Evolutionary conservation across 2,797 vertebrate genomes (phyloP).

Genomic region (Anableps anableps): DNA sequence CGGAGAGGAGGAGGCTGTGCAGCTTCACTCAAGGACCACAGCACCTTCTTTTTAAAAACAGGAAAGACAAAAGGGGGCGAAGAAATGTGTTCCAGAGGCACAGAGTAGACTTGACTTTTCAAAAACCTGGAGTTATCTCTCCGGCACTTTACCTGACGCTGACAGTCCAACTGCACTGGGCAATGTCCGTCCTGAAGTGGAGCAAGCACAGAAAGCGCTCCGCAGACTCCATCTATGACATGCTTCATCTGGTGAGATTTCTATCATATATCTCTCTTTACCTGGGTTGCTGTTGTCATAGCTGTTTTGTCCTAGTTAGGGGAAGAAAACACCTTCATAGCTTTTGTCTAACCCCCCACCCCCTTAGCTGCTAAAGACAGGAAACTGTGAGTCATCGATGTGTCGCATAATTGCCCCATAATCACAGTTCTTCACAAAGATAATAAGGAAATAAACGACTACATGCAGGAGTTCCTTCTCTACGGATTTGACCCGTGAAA

Average conservation of each 20-base stretch:
- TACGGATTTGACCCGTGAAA: constrained; percentile 8
- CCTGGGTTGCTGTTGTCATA: constrained; percentile 13
- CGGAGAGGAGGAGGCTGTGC: constrained; percentile 74
- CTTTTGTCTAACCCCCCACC: constrained; percentile 37
- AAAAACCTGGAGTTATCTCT: constrained; percentile 46
- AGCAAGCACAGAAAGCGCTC: constrained; percentile 84
- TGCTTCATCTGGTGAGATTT: constrained; percentile 85
- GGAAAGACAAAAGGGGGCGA: constrained; percentile 38
- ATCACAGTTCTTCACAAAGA: constrained; percentile 46
- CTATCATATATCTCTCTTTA: constrained; percentile 15
- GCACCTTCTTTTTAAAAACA: constrained; percentile 44
- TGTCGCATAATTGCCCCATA: constrained; percentile 59
- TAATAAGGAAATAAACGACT: constrained; percentile 26
- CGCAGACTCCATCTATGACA: constrained; percentile 85
- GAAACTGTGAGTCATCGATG: constrained; percentile 68
- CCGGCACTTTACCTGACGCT: constrained; percentile 41
- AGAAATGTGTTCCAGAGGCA: constrained; percentile 51
- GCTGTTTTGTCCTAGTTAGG: constrained; percentile 26
- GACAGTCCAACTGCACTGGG: constrained; percentile 38
- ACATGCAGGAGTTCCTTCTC: constrained; percentile 11
- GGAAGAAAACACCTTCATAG: constrained; percentile 22
- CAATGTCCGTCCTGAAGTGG: constrained; percentile 89
- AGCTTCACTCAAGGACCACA: constrained; percentile 65
- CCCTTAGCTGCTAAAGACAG: constrained; percentile 45
- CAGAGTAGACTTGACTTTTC: constrained; percentile 51